Evolutionary conservation across 1,140 invertebrate genomes (phyloP), one percentile per base, ranked within the genome.

Genomic region (Adelges cooleyi): DNA sequence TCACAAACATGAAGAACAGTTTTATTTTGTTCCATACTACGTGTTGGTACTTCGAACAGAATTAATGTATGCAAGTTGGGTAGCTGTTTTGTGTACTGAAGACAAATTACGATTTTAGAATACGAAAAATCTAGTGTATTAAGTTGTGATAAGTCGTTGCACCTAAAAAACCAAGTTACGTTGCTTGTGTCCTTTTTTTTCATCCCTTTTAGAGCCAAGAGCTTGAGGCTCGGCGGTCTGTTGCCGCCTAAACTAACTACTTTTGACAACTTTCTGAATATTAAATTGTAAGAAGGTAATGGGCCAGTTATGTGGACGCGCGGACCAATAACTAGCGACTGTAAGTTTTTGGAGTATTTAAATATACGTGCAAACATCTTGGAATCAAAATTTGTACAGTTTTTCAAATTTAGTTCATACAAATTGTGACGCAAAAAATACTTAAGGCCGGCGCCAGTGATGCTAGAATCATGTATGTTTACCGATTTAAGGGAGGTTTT

Each of bases 81-180:
- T 52, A 87, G 72, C 68, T 78, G 74, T 27, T 84, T 71, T 42
- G n/a, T n/a, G n/a, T 79, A 80, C 65, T 79, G 75, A 25, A 85
- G 76, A 75, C 81, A 72, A 42, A 78, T 78, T 18, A 82, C 73
- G 62, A 81, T 76, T 67, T 76, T 75, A 71, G 85, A 90, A 67
- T 84, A 82, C 0, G 88, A 89, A 46, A 95, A 74, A 74, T 94
- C 90, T 42, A 95, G 75, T 72, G 89, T 80, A 20, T 80, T 84
- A 13, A 94, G 74, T n/a, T n/a, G n/a, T n/a, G n/a, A n/a, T n/a
- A n/a, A n/a, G n/a, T n/a, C n/a, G n/a, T n/a, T n/a, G n/a, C n/a
- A n/a, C n/a, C n/a, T n/a, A n/a, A n/a, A n/a, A n/a, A n/a, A n/a
- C n/a, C n/a, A n/a, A n/a, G n/a, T n/a, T n/a, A n/a, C n/a, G n/a